phyloP scores from a whole-genome alignment of 2,888 invertebrate species.

The Stenichneumon culpator region DNA sequence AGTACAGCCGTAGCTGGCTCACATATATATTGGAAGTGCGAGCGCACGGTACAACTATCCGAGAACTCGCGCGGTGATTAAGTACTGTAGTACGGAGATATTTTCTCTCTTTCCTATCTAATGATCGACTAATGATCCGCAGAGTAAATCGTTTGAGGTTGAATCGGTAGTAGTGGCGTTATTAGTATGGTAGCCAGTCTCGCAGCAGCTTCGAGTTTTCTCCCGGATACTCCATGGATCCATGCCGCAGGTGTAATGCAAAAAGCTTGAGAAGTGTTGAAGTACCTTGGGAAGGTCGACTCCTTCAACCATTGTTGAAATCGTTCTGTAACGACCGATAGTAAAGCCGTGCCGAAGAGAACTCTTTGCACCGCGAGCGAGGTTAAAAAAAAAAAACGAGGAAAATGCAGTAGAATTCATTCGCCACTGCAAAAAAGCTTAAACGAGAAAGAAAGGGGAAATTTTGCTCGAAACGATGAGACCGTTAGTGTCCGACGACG shows the following conservation, averaged over 20 bases:
- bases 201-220: neutral
- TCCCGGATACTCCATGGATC: constrained; percentile 8
- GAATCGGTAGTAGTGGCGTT: constrained; percentile 5
- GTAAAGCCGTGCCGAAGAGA: constrained; percentile 15
- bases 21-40: constrained; percentile 24
- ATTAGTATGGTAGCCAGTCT: neutral
- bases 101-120: constrained; percentile 44
- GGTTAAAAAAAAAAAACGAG: constrained; percentile 8
- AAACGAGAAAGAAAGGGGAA: constrained; percentile 3
- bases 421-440: constrained; percentile 22
- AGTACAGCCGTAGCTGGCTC: constrained; percentile 46
- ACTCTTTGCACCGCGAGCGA: neutral
- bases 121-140: constrained; percentile 50
- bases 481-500: constrained; percentile 7
- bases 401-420: constrained; percentile 1
- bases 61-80: constrained; percentile 57
- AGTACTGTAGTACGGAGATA: constrained; percentile 50
- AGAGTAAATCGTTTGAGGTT: constrained; percentile 50
- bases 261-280: constrained; percentile 41
- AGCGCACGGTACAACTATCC: constrained; percentile 34
- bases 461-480: neutral
- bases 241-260: constrained; percentile 20
- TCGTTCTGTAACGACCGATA: constrained; percentile 38
- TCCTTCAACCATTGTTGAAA: constrained; percentile 35
- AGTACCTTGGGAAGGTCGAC: constrained; percentile 50